These are phyloP conservation scores for Sprattus sprattus DNA, from an alignment of 2,113 vertebrate genomes.

Conservation along the genomic window DNA sequence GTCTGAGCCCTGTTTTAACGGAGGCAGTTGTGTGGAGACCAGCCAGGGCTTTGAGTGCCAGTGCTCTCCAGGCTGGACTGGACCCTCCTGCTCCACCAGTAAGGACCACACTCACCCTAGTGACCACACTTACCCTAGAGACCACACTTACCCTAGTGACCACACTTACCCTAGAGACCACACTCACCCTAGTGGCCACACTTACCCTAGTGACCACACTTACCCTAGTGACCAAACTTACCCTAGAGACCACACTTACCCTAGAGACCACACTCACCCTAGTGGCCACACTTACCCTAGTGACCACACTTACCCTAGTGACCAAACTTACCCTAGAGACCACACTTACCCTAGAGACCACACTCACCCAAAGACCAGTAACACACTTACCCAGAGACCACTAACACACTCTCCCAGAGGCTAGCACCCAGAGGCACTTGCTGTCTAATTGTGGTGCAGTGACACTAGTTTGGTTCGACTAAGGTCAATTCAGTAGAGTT, in stretches of 20 bases:
- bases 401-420: too few relatives aligned
- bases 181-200: too few relatives aligned
- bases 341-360: too few relatives aligned
- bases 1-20: conserved; percentile 90
- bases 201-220: not conserved
- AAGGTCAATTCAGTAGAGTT: too few relatives aligned
- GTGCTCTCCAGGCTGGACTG: conserved; percentile 89
- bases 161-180: too few relatives aligned
- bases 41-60: conserved; percentile 88
- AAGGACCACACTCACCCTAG: conserved; percentile 55
- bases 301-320: not conserved
- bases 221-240: not conserved
- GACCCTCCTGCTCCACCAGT: conserved; percentile 88
- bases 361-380: not conserved
- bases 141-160: too few relatives aligned
- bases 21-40: conserved; percentile 90
- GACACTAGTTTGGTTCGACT: too few relatives aligned
- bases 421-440: too few relatives aligned
- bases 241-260: not conserved
- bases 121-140: too few relatives aligned
- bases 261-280: too few relatives aligned
- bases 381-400: not conserved
- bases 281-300: too few relatives aligned
- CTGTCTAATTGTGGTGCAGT: too few relatives aligned
- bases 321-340: not conserved